Percentiles rank a stretch among this genome's conserved stretches.
Evolutionary conservation across 1,140 invertebrate genomes (phyloP).

Genomic region (Philotrypesis tridentata): DNA sequence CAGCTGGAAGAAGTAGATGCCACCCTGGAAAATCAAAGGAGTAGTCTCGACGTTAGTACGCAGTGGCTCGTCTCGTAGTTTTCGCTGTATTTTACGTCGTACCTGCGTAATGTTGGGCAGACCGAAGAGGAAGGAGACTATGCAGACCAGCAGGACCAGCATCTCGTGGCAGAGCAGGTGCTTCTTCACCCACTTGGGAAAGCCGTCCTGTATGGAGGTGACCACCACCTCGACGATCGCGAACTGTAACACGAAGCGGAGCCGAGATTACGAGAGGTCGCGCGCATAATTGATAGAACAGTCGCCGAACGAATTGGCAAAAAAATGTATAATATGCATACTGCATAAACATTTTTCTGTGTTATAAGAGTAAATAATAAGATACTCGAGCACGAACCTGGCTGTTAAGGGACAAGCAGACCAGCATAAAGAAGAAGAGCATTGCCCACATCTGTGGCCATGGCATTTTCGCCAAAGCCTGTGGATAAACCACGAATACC

Average conservation of each 20-base stretch:
- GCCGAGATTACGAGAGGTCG: background rate
- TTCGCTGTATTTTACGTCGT: conserved; percentile 36
- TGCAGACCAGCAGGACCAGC: conserved; percentile 87
- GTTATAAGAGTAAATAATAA: conserved; percentile 27
- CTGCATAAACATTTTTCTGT: background rate
- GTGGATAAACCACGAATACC: conserved; percentile 92
- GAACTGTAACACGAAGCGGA: conserved; percentile 76
- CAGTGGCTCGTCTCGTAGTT: too few relatives aligned
- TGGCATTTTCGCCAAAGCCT: conserved; percentile 92
- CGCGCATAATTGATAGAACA: too few relatives aligned
- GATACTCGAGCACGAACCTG: conserved; percentile 78
- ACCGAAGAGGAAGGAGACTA: conserved; percentile 87
- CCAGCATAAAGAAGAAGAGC: conserved; percentile 92
- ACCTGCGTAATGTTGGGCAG: conserved; percentile 89
- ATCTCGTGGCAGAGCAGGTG: conserved; percentile 90
- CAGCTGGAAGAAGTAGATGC: conserved; percentile 94
- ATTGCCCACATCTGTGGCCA: conserved; percentile 89
- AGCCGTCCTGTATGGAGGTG: conserved; percentile 93
- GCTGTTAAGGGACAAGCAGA: conserved; percentile 92
- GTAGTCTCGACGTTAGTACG: too few relatives aligned
- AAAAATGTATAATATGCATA: too few relatives aligned
- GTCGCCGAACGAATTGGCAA: too few relatives aligned
- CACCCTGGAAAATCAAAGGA: conserved; percentile 83
- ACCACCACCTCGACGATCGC: conserved; percentile 94
- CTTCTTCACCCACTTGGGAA: conserved; percentile 87